A percentile compares a stretch with the other conserved stretches of the same genome.
phyloP scores from a whole-genome alignment of 2,888 invertebrate species.

The Diarsia brunnea region DNA sequence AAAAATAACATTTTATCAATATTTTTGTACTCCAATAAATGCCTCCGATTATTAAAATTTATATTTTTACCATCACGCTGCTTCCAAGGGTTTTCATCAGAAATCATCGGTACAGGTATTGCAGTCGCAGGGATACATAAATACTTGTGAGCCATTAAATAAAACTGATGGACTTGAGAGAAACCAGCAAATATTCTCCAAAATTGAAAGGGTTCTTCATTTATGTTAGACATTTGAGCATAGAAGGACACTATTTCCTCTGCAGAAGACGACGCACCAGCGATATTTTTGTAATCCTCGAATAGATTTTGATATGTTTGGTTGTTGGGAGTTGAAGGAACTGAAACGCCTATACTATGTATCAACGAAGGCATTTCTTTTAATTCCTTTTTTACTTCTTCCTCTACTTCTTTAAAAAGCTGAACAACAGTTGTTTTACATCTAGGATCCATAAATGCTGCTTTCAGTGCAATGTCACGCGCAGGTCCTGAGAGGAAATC shows the following conservation, averaged over 20 bases:
- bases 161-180: conserved; percentile 1
- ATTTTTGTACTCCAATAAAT: not conserved
- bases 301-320: too few species aligned
- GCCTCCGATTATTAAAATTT: not conserved
- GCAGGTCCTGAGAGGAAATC: not conserved
- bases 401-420: too few species aligned
- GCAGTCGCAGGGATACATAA: conserved; percentile 9
- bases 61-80: not conserved
- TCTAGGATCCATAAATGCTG: conserved; percentile 13
- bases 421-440: not conserved
- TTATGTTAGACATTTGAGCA: not conserved
- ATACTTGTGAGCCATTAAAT: conserved; percentile 13
- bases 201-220: conserved; percentile 1
- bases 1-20: conserved; percentile 19
- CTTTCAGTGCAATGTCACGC: not conserved
- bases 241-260: too few species aligned
- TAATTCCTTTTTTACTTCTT: too few species aligned
- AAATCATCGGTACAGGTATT: not conserved
- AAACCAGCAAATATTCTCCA: not conserved
- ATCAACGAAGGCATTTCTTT: too few species aligned
- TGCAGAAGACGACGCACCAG: too few species aligned
- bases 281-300: too few species aligned
- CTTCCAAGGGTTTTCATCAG: not conserved
- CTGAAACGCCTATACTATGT: too few species aligned
- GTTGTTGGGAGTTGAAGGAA: too few species aligned